Percentiles rank a stretch among this genome's conserved stretches.
These are phyloP conservation scores for Limanda limanda DNA, from an alignment of 2,113 vertebrate species.

Conservation along the genomic window DNA sequence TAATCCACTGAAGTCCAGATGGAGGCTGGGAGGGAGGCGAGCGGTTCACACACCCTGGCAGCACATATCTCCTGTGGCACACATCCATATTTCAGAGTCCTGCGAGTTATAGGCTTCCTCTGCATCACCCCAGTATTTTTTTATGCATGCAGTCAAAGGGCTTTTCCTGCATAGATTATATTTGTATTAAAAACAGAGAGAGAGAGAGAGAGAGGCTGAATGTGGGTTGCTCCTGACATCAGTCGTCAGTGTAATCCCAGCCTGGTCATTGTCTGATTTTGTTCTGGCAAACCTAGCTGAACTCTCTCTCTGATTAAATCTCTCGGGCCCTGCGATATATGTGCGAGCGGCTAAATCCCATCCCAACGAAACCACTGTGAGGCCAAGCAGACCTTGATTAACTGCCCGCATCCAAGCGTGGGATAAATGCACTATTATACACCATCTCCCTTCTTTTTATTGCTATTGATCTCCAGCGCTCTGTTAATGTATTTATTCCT, in stretches of 20 bases:
- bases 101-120: conserved; percentile 51
- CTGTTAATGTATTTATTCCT: conserved; percentile 65
- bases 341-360: conserved; percentile 64
- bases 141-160: conserved; percentile 58
- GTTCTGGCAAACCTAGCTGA: conserved; percentile 36
- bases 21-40: conserved; percentile 43
- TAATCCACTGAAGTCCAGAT: conserved; percentile 59
- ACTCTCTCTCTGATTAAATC: conserved; percentile 72
- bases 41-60: conserved; percentile 45
- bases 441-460: conserved; percentile 60
- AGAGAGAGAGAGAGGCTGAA: conserved; percentile 6
- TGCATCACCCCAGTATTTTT: conserved; percentile 52
- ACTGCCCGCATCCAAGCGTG: conserved; percentile 59
- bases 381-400: conserved; percentile 69
- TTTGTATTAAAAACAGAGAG: conserved; percentile 28
- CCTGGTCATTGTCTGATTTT: conserved; percentile 65
- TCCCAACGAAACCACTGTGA: conserved; percentile 70
- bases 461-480: conserved; percentile 71
- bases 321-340: conserved; percentile 52
- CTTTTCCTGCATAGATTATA: conserved; percentile 67
- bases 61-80: conserved; percentile 47
- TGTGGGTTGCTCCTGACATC: conserved; percentile 57
- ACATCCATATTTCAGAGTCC: conserved; percentile 61
- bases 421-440: conserved; percentile 66
- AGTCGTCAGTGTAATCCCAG: conserved; percentile 65